Evolutionary conservation across 2,797 vertebrate species (phyloP).

Genomic region (Mycteria americana): DNA sequence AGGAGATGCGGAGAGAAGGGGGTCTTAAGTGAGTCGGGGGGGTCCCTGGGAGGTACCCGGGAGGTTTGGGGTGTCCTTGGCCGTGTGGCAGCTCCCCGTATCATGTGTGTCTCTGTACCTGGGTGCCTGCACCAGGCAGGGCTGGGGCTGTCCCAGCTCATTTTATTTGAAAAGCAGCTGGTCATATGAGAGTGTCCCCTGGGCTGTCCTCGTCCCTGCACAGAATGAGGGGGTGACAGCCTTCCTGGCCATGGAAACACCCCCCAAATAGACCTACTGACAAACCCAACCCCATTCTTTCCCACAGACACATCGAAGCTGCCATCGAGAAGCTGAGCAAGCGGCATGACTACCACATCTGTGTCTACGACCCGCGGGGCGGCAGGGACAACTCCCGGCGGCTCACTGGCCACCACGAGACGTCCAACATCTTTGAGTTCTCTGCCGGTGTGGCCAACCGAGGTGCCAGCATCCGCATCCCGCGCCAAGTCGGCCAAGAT

Average conservation of each 20-base stretch:
- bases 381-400: conserved; percentile 85
- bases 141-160: neutral
- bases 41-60: neutral
- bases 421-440: conserved; percentile 82
- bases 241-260: neutral
- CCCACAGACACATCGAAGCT: conserved; percentile 77
- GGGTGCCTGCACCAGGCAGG: neutral
- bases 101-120: rapidly evolving
- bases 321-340: conserved; percentile 82
- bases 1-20: conserved; percentile 78
- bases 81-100: rapidly evolving
- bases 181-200: neutral
- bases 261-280: rapidly evolving
- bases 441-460: conserved; percentile 83
- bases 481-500: conserved; percentile 80
- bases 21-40: conserved; percentile 81
- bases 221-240: neutral
- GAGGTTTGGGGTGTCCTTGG: neutral
- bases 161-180: neutral
- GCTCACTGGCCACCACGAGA: conserved; percentile 84
- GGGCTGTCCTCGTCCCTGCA: neutral
- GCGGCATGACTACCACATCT: conserved; percentile 81
- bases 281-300: rapidly evolving
- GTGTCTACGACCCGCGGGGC: conserved; percentile 77
- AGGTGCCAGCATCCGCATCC: conserved; percentile 84